Evolutionary conservation across 2,888 invertebrate genomes (phyloP).

Genomic region (Cerceris rybyensis): DNA sequence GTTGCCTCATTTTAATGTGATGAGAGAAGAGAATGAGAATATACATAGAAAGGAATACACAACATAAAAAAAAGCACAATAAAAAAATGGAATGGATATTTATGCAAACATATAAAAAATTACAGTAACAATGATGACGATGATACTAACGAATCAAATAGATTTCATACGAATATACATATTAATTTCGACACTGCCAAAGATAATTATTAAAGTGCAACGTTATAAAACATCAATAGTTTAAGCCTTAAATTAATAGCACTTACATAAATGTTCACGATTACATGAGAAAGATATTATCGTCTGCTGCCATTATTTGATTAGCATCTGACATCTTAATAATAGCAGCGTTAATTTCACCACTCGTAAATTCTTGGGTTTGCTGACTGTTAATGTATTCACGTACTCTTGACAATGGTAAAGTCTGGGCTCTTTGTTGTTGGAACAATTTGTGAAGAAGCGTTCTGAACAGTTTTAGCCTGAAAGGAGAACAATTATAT

Average conservation of each 20-base stretch:
- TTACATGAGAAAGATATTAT: conserved; percentile 91
- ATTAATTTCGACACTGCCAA: no score
- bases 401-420: conserved; percentile 86
- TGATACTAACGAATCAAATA: no score
- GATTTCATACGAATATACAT: no score
- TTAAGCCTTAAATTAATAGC: no score
- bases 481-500: conserved; percentile 40
- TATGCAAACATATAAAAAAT: no score
- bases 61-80: not conserved
- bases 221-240: no score
- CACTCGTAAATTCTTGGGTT: conserved; percentile 84
- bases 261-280: conserved; percentile 15
- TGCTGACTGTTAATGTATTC: conserved; percentile 86
- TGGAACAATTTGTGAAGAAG: conserved; percentile 90
- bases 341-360: conserved; percentile 91
- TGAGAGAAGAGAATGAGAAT: not conserved
- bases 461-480: conserved; percentile 88
- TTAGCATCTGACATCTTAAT: conserved; percentile 93
- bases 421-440: conserved; percentile 89
- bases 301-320: conserved; percentile 95
- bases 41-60: not conserved
- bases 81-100: not conserved
- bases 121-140: no score
- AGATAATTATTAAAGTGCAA: no score
- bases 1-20: conserved; percentile 8